These are phyloP conservation scores for Oreochromis tanganicae DNA, from an alignment of 2,113 vertebrate species.

Conservation along the genomic window DNA sequence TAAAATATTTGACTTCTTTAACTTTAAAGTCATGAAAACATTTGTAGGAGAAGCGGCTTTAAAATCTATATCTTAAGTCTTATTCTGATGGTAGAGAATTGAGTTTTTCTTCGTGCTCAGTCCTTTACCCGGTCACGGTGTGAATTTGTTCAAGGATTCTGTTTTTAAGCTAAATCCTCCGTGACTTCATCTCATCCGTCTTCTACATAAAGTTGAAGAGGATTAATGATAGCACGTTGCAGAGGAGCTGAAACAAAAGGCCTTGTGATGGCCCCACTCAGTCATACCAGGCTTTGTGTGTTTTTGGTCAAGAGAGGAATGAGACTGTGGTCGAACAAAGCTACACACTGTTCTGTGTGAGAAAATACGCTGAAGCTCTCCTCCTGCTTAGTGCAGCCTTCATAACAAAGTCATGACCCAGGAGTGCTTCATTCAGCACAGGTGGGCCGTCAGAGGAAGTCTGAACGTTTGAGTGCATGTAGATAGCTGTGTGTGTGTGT, in stretches of 20 bases:
- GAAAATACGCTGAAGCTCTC: neutral
- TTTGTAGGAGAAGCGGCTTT: neutral
- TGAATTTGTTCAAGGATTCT: neutral
- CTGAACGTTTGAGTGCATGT: neutral
- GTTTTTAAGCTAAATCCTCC: neutral
- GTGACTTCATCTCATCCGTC: neutral
- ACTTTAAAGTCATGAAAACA: neutral
- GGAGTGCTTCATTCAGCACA: neutral
- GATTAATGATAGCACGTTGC: neutral
- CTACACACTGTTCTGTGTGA: slow-evolving; percentile 23
- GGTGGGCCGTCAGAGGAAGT: neutral
- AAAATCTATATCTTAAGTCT: neutral
- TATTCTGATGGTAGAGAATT: neutral
- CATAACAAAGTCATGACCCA: neutral
- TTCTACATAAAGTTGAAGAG: neutral
- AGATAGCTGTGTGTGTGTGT: neutral
- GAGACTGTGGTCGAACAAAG: slow-evolving; percentile 29
- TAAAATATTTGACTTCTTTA: neutral
- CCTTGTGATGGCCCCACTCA: slow-evolving; percentile 42
- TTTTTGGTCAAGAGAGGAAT: slow-evolving; percentile 1
- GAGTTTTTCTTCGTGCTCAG: neutral
- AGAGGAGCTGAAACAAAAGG: slow-evolving; percentile 43
- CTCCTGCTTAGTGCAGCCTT: neutral
- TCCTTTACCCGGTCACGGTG: neutral
- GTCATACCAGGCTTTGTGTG: slow-evolving; percentile 41